phyloP scores from a whole-genome alignment of 2,113 vertebrate species.

The Halichoeres trimaculatus region DNA sequence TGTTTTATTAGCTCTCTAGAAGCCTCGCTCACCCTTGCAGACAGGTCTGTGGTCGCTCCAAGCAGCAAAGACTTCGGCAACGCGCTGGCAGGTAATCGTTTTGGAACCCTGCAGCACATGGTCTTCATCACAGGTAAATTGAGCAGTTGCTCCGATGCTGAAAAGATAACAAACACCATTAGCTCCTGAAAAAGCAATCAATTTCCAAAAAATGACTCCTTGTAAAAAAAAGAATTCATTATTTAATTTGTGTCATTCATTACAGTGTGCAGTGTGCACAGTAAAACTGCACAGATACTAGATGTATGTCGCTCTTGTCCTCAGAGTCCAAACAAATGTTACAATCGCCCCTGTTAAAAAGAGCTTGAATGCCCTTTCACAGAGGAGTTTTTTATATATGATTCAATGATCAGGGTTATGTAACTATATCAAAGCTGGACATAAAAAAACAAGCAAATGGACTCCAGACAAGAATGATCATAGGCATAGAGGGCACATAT shows the following conservation, averaged over 20 bases:
- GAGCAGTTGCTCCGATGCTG: slow-evolving; percentile 91
- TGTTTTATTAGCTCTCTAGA: slow-evolving; percentile 67
- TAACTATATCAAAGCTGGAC: not conserved
- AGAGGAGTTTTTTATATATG: not conserved
- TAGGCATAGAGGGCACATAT: not conserved
- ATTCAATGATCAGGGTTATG: not conserved
- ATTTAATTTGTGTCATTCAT: slow-evolving; percentile 32
- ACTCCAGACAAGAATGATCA: not conserved
- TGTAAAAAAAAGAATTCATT: slow-evolving; percentile 42
- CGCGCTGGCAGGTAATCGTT: slow-evolving; percentile 95
- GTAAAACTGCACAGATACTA: slow-evolving; percentile 1
- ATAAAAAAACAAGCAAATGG: not conserved
- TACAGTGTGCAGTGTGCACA: not conserved
- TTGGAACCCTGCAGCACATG: slow-evolving; percentile 97
- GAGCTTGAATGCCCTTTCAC: not conserved
- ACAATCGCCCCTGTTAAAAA: not conserved
- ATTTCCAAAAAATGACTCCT: slow-evolving; percentile 44
- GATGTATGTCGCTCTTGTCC: not conserved
- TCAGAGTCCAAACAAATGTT: not conserved
- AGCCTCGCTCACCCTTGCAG: slow-evolving; percentile 91
- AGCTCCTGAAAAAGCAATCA: slow-evolving; percentile 52
- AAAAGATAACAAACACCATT: slow-evolving; percentile 65
- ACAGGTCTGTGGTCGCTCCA: slow-evolving; percentile 98
- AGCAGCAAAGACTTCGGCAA: slow-evolving; percentile 96
- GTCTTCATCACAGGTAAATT: slow-evolving; percentile 96